Conservation (phyloP, 2,888 invertebrate genomes). For the Dorcus parallelipipedus region DNA sequence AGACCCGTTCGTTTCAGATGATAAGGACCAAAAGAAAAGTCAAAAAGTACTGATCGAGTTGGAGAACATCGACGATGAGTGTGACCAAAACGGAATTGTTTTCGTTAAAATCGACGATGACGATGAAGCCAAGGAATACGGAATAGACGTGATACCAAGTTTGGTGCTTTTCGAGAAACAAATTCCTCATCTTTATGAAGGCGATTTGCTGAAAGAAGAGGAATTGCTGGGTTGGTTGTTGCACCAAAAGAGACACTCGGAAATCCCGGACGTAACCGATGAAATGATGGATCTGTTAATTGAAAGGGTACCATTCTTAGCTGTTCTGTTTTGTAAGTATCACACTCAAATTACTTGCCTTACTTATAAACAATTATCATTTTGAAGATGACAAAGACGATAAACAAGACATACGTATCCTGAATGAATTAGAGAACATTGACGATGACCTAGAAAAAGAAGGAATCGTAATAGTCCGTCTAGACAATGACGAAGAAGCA, state of each 20-base stretch:
- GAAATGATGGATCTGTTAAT: slow-evolving; percentile 92
- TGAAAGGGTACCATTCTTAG: slow-evolving; percentile 74
- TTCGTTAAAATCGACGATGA: slow-evolving; percentile 90
- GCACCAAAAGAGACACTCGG: slow-evolving; percentile 85
- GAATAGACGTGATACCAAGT: slow-evolving; percentile 78
- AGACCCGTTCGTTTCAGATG: slow-evolving; percentile 57
- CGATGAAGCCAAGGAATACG: slow-evolving; percentile 85
- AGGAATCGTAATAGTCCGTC: slow-evolving; percentile 85
- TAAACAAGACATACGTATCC: slow-evolving; percentile 80
- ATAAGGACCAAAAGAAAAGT: slow-evolving; percentile 87
- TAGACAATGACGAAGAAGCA: slow-evolving; percentile 86
- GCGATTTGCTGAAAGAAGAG: slow-evolving; percentile 82
- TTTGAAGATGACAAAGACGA: slow-evolving; percentile 80
- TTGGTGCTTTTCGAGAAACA: slow-evolving; percentile 70
- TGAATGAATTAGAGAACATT: slow-evolving; percentile 88
- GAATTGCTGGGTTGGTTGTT: slow-evolving; percentile 85
- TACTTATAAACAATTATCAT: too few relatives aligned
- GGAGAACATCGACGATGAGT: slow-evolving; percentile 92
- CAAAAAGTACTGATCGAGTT: slow-evolving; percentile 78
- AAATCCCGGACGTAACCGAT: slow-evolving; percentile 89
- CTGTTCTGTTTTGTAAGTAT: slow-evolving; percentile 86
- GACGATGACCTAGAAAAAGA: slow-evolving; percentile 88
- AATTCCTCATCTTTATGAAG: slow-evolving; percentile 61
- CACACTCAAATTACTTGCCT: neutral
- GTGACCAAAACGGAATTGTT: slow-evolving; percentile 86